Evolutionary conservation across 2,797 vertebrate genomes (phyloP).

Genomic region (Aselliscus stoliczkanus): DNA sequence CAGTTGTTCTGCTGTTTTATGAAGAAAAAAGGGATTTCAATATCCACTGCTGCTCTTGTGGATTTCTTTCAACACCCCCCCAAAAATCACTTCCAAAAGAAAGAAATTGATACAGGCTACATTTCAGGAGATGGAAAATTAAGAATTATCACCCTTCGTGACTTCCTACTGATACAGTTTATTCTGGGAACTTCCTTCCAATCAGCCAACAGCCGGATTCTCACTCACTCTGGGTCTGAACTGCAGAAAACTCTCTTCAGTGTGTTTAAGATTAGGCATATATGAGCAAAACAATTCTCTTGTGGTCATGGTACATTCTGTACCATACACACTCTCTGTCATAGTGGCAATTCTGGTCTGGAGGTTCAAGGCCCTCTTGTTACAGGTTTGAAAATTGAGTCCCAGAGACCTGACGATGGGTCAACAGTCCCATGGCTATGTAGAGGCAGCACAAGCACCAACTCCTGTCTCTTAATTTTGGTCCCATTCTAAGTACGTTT

Average conservation of each 20-base stretch:
- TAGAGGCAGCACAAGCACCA: neutral
- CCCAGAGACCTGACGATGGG: accelerated
- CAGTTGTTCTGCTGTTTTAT: neutral
- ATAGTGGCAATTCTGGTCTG: neutral
- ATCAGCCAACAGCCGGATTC: neutral
- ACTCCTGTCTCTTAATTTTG: accelerated
- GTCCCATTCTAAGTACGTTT: accelerated
- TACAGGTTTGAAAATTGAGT: neutral
- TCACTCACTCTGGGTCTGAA: neutral
- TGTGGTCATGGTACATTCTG: accelerated
- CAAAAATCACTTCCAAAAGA: neutral
- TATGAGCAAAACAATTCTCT: neutral
- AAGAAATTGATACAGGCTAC: neutral
- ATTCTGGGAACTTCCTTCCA: neutral
- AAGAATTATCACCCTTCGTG: neutral
- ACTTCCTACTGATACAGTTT: accelerated
- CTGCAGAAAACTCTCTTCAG: neutral
- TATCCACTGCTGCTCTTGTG: neutral
- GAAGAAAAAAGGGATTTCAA: neutral
- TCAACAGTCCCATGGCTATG: accelerated
- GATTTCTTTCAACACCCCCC: neutral
- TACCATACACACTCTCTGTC: neutral
- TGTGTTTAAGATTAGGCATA: accelerated
- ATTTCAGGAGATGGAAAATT: neutral
- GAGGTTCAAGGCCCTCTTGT: neutral